Conservation (phyloP, 2,888 invertebrate genomes). For the Athalia circularis region DNA sequence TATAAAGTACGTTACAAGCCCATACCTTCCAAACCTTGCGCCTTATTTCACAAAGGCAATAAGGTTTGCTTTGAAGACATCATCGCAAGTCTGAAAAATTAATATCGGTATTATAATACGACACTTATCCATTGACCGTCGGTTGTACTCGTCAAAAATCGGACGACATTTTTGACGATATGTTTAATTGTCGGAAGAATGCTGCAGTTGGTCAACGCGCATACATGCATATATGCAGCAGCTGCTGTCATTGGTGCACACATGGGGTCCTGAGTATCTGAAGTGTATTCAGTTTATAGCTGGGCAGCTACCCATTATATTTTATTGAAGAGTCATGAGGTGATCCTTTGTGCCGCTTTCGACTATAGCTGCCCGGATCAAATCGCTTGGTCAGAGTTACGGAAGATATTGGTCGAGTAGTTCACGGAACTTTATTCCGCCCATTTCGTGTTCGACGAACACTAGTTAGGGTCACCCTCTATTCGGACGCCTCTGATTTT, state of each 20-base stretch:
- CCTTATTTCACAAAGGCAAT: too few relatives aligned
- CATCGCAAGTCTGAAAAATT: too few relatives aligned
- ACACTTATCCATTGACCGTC: too few relatives aligned
- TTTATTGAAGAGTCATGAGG: slow-evolving; percentile 6
- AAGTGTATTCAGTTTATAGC: background rate
- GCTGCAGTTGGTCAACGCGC: too few relatives aligned
- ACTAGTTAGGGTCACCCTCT: slow-evolving; percentile 1
- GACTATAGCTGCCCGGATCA: slow-evolving; percentile 13
- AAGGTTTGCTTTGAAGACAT: too few relatives aligned
- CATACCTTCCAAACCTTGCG: too few relatives aligned
- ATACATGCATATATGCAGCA: too few relatives aligned
- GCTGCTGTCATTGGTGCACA: too few relatives aligned
- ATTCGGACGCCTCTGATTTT: background rate
- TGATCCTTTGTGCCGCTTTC: slow-evolving; percentile 7
- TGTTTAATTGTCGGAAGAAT: too few relatives aligned
- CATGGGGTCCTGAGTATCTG: slow-evolving; percentile 5
- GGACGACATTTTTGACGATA: too few relatives aligned
- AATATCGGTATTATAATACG: too few relatives aligned
- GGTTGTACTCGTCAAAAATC: too few relatives aligned
- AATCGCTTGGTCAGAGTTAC: slow-evolving; percentile 42
- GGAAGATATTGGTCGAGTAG: slow-evolving; percentile 42
- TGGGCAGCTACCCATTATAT: slow-evolving; percentile 26
- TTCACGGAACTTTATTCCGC: slow-evolving; percentile 19
- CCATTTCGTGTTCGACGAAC: slow-evolving; percentile 31
- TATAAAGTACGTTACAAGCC: background rate